Evolutionary conservation across 1,140 invertebrate genomes (phyloP), one percentile per base, ranked within the genome.

Genomic region (Pseudomyrmex gracilis): DNA sequence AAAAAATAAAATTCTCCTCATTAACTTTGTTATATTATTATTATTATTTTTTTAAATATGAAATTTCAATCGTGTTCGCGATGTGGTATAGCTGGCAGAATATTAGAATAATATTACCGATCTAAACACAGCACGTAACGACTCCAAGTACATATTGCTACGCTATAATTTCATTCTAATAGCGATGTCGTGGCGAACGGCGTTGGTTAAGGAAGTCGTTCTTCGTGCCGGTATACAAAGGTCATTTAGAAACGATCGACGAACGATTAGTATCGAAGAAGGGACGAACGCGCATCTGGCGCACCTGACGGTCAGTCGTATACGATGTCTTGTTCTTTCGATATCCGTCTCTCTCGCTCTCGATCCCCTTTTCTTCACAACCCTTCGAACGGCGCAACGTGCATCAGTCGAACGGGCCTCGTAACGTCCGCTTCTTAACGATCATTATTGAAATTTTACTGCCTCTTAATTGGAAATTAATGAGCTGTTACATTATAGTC

Each of bases 391-490:
- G 68, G 22, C 83, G 73, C 70, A 88, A 91, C 78, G 87, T 61
- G 71, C 90, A 86, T 85, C 80, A 70, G 73, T 80, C 85, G 87
- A 92, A 85, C 88, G 86, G 90, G 85, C 87, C 89, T 90, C 86
- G 87, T 92, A 94, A 94, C 93, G 92, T 94, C 90, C 93, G 92
- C 87, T 94, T 89, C 90, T 93, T 94, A 94, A 94, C 92, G 93
- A 93, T 91, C 93, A 93, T 94, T 94, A 94, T 94, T 94, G 93
- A 94, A 94, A 94, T 94, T 94, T 94, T 94, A 94, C 89, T 92
- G 90, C 90, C 85, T 92, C 92, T 94, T 94, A 94, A 94, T 94
- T 94, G 92, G 90, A 93, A 94, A 93, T 93, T 94, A 94, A 94
- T 93, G 92, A 88, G 84, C 82, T 87, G 91, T 93, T 93, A 87